These are phyloP conservation scores for Blastomussa wellsi DNA, from an alignment of 92 coral and sea anemone species.

Conservation along the genomic window DNA sequence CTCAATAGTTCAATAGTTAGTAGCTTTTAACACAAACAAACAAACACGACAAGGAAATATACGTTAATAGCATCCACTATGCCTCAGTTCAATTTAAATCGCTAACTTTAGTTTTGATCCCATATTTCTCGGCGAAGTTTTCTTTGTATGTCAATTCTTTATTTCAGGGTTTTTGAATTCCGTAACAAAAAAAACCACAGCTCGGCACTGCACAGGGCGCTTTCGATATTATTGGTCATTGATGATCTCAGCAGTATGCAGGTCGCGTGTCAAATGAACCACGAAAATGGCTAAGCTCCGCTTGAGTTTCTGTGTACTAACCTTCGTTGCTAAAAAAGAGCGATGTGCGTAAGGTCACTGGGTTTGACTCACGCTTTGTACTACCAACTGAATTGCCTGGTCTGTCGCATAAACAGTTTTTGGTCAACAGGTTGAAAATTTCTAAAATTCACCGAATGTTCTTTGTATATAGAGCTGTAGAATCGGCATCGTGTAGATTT, in stretches of 20 bases:
- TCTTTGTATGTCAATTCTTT: neutral
- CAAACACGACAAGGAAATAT: too few relatives aligned
- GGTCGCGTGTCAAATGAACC: neutral
- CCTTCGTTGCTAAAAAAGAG: too few relatives aligned
- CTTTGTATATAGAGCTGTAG: too few relatives aligned
- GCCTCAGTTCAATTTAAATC: too few relatives aligned
- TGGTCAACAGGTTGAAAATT: neutral
- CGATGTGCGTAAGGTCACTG: neutral
- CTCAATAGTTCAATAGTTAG: too few relatives aligned
- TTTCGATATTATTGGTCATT: too few relatives aligned
- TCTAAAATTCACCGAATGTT: too few relatives aligned
- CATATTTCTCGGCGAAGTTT: neutral
- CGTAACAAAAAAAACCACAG: neutral
- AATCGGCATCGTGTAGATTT: neutral
- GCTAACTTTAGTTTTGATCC: neutral
- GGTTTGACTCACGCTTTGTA: neutral
- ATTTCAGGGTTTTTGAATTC: too few relatives aligned
- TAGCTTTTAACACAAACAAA: too few relatives aligned
- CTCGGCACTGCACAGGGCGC: neutral
- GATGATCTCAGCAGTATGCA: neutral
- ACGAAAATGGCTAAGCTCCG: neutral
- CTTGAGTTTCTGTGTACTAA: too few relatives aligned
- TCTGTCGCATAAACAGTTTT: neutral
- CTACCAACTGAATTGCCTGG: too few relatives aligned
- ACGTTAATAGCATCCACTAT: too few relatives aligned